A percentile compares a stretch with the other conserved stretches of the same genome.
phyloP scores from a whole-genome alignment of 2,113 vertebrate genomes.

The Microtus pennsylvanicus region DNA sequence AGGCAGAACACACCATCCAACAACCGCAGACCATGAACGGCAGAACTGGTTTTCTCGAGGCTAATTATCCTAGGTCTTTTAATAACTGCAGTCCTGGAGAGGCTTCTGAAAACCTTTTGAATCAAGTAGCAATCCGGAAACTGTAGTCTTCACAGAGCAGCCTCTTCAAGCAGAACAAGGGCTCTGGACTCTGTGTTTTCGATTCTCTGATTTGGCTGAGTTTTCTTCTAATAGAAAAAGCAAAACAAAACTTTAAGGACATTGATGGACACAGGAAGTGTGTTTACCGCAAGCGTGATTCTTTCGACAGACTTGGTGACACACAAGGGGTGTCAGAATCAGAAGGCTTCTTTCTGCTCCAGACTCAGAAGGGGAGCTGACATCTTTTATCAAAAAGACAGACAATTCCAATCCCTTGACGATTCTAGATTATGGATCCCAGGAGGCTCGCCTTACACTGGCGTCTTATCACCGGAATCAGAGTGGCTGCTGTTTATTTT shows the following conservation, averaged over 20 bases:
- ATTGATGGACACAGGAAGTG: slow-evolving; percentile 70
- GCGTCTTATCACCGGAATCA: slow-evolving; percentile 90
- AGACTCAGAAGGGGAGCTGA: slow-evolving; percentile 89
- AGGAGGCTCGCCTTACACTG: slow-evolving; percentile 87
- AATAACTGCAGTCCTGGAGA: slow-evolving; percentile 50
- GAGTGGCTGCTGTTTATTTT: slow-evolving; percentile 87
- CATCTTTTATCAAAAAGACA: slow-evolving; percentile 92
- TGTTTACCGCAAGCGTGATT: slow-evolving; percentile 71
- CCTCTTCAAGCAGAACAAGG: slow-evolving; percentile 35
- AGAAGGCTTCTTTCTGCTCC: slow-evolving; percentile 89
- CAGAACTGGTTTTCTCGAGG: slow-evolving; percentile 72
- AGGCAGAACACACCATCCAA: slow-evolving; percentile 36
- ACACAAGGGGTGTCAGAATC: slow-evolving; percentile 87
- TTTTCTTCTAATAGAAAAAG: slow-evolving; percentile 78
- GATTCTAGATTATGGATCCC: slow-evolving; percentile 92
- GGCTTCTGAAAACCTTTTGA: slow-evolving; percentile 73
- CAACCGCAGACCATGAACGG: slow-evolving; percentile 65
- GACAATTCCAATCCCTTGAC: slow-evolving; percentile 90
- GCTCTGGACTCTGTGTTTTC: slow-evolving; percentile 16
- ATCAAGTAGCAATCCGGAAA: slow-evolving; percentile 57
- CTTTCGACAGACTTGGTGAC: slow-evolving; percentile 84
- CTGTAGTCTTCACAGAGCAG: slow-evolving; percentile 25
- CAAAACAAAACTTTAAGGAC: slow-evolving; percentile 59
- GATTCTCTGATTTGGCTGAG: slow-evolving; percentile 60
- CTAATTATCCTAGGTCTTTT: slow-evolving; percentile 77